Evolutionary conservation across 1,140 invertebrate species (phyloP).

Genomic region (Papilio machaon): DNA sequence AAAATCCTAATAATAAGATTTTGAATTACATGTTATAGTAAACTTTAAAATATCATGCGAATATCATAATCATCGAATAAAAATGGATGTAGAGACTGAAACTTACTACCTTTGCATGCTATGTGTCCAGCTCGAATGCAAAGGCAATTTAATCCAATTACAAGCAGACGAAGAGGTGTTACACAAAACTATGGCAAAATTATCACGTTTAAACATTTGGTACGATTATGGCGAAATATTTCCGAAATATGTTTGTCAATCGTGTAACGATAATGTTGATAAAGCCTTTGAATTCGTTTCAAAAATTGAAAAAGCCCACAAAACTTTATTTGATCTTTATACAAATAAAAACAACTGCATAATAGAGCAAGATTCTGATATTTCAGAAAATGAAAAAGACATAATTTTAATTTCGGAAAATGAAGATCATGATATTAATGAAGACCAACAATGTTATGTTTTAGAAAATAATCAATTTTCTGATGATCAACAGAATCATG

Average conservation of each 20-base stretch:
- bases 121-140: constrained; percentile 12
- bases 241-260: constrained; percentile 64
- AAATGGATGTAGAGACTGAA: not conserved
- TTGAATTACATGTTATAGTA: not conserved
- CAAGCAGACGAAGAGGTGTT: constrained; percentile 4
- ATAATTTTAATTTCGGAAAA: constrained; percentile 33
- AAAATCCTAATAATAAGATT: not conserved
- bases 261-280: constrained; percentile 57
- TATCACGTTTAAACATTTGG: constrained; percentile 27
- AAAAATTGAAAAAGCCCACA: constrained; percentile 59
- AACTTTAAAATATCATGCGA: not conserved
- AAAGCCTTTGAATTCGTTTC: constrained; percentile 62
- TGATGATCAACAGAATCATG: not conserved
- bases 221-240: constrained; percentile 44
- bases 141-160: not conserved
- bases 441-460: not conserved
- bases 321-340: constrained; percentile 48
- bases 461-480: not conserved
- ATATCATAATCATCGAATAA: not conserved
- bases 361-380: constrained; percentile 36
- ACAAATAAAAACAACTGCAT: constrained; percentile 38
- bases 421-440: not conserved
- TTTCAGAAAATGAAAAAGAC: not conserved
- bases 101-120: constrained; percentile 5
- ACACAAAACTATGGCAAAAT: not conserved